Evolutionary conservation across 2,888 invertebrate species (phyloP), one percentile per base, ranked within the genome.

Genomic region (Xestia xanthographa): DNA sequence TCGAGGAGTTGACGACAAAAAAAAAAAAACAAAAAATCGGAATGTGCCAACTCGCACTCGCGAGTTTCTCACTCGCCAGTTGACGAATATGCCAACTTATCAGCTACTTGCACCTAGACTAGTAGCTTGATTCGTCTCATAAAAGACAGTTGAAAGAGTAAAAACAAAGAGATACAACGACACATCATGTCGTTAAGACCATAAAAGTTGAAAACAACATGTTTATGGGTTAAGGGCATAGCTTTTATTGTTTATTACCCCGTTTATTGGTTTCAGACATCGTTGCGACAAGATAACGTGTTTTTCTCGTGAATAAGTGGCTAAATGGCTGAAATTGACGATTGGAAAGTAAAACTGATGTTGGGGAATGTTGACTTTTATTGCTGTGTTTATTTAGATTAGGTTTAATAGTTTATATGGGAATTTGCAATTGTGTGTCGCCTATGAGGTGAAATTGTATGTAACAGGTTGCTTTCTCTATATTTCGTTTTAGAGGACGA

Each of bases 181-280:
- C 82, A 73, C 72, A 79, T 77, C 75, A 87, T 75, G 79, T 77
- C 69, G 66, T 71, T 60, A 43, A 66, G 63, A 20, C 75, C 69
- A 68, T 86, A 75, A 87, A 85, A 76, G 80, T 84, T 75, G 74
- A 84, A 86, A 86, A 87, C 84, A 78, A 81, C 82, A 83, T 63
- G 86, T 90, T 86, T 89, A 90, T 87, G 75, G 71, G 66, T 72
- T 67, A 72, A 74, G 79, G 86, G 80, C 82, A 81, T 75, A 60
- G 77, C 72, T 86, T 85, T 87, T 85, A 85, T 84, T 86, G 84
- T 90, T 88, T 86, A 88, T 83, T 80, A 76, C 80, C 63, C 72
- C 71, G 75, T 82, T 86, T 85, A 86, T 86, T 82, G 86, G 78
- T 86, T 87, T 86, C 75, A 83, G 79, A 77, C 74, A 79, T 86